phyloP scores from a whole-genome alignment of 2,888 invertebrate species.

The Agonopterix heracliana region DNA sequence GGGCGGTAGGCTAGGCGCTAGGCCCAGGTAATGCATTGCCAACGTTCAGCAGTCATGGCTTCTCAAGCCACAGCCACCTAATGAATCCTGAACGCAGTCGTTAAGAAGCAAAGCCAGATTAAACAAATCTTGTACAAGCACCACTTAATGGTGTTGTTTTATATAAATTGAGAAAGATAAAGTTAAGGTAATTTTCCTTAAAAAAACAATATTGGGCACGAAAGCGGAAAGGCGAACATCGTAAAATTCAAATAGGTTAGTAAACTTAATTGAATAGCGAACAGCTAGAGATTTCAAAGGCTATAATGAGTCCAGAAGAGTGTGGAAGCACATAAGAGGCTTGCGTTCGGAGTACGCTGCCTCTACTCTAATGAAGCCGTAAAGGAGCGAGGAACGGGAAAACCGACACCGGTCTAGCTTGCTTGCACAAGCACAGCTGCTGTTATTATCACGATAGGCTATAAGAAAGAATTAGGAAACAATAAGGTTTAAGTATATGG shows the following conservation, averaged over 20 bases:
- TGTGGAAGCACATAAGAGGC: slow-evolving; percentile 35
- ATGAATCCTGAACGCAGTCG: too few relatives aligned
- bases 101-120: too few relatives aligned
- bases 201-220: too few relatives aligned
- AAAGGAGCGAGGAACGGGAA: slow-evolving; percentile 53
- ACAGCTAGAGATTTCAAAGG: slow-evolving; percentile 21
- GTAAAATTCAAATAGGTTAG: slow-evolving; percentile 18
- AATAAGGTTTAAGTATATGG: slow-evolving; percentile 17
- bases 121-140: too few relatives aligned
- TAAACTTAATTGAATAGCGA: slow-evolving; percentile 35
- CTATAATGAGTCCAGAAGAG: slow-evolving; percentile 20
- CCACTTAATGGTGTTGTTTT: too few relatives aligned
- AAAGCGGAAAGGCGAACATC: not conserved
- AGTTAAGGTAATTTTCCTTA: too few relatives aligned
- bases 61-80: not conserved
- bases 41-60: slow-evolving; percentile 17
- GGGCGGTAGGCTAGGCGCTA: slow-evolving; percentile 16
- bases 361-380: slow-evolving; percentile 60
- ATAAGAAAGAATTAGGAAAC: slow-evolving; percentile 38
- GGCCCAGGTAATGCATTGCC: slow-evolving; percentile 35
- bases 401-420: slow-evolving; percentile 41
- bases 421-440: slow-evolving; percentile 35
- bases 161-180: too few relatives aligned
- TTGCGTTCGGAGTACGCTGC: slow-evolving; percentile 27
- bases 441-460: slow-evolving; percentile 52